Base-by-base conservation (phyloP, 2,888 invertebrate species). In the Phytoseiulus persimilis region DNA sequence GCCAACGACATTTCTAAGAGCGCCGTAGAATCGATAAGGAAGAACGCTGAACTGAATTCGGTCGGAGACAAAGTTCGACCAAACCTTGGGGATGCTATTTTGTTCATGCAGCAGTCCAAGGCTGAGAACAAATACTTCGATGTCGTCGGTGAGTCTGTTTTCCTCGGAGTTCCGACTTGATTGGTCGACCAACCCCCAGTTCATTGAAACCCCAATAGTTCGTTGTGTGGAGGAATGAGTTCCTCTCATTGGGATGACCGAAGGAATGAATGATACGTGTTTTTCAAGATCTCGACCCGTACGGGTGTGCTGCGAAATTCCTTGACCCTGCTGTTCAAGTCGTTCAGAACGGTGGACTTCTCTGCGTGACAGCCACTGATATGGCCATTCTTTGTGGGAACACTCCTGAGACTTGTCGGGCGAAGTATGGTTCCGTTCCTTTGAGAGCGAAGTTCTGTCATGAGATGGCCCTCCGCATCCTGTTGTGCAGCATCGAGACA, bases 381-480 rank as follows among this genome's bases (percentile, higher is more conserved):
- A 97, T 98, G 96, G 92, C 97, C 96, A 96, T 98, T 0, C 93
- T 99, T 89, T 98, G 98, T 90, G 99, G 99, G 0, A 98, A 98
- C 93, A 95, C 96, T 0, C 96, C 97, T 0, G 99, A 99, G 93
- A 96, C 98, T 0, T 98, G 98, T 92, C 95, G 95, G 91, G 95
- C 95, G 14, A 98, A 98, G 94, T 99, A 99, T 92, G 98, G 98
- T 0, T 95, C 98, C 0, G 94, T 98, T 90, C 96, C 98, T 0
- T 93, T 98, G 87, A 95, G 95, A 92, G 95, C 95, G 28, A 96
- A 96, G 92, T 95, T 95, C 90, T 98, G 98, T 92, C 99, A 99
- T 94, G 99, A 99, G 94, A 96, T 98, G 95, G 97, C 96, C 92
- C 83, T 89, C 46, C 46, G 65, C 5, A 90, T 89, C 32, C 89